Base-by-base conservation (phyloP, 1,140 invertebrate species). In the Pogonomyrmex barbatus region DNA sequence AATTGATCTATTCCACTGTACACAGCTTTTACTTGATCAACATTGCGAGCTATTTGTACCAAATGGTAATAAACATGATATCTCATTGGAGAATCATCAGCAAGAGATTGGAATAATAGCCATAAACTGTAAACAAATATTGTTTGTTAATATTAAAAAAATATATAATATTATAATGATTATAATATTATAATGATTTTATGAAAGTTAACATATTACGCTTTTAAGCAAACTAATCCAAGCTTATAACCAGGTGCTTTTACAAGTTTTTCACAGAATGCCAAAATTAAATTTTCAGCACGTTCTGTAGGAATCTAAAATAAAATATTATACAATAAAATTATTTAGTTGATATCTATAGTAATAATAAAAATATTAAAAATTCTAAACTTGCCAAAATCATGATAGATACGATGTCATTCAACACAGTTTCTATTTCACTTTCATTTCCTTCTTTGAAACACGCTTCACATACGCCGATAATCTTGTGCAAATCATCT, bases 401-500 rank as follows among this genome's bases (percentile, higher is more conserved):
- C 96, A 99, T 97, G 78, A 99, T 98, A 5, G 98, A 99, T 3
- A 99, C 98, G 95, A 99, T 98, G 95, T 97, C 97, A 96, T 98
- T 98, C 0, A 98, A 95, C 70, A 98, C 97, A 87, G 96, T 97
- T 95, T 98, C 97, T 91, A 98, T 97, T 93, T 98, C 97, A 50
- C 93, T 92, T 94, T 98, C 97, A 93, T 97, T 97, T 2, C 96
- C 96, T 92, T 98, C 98, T 92, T 98, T 98, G 94, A 99, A 99
- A 94, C 98, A 98, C 63, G 97, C 96, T 94, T 99, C 98, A 93
- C 98, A 99, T 8, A 98, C 98, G 75, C 98, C 97, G 92, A 99
- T 98, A 88, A 99, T 98, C 95, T 99, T 98, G 93, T 98, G 97
- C 81, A 99, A 95, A 96, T 99, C 98, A 96, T 98, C 98, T 94